Conservation (phyloP, 2,113 vertebrate species). For the Ailurus styani region DNA sequence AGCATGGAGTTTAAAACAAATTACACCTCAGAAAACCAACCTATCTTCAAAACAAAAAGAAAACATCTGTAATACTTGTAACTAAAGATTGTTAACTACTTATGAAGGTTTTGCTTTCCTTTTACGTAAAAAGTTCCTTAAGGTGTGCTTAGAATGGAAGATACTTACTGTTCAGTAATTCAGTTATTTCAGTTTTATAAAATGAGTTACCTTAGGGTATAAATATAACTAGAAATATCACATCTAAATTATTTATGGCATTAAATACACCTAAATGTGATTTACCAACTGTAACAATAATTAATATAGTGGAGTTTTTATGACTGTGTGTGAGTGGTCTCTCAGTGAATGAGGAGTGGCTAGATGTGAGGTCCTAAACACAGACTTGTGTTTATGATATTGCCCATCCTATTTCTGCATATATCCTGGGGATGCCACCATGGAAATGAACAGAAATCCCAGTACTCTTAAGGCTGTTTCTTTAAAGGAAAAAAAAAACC, state of each 20-base stretch:
- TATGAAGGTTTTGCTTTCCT: constrained; percentile 18
- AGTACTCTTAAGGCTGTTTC: neutral
- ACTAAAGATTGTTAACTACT: neutral
- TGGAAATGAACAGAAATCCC: neutral
- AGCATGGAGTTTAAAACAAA: neutral
- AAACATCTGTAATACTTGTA: neutral
- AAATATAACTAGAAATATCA: neutral
- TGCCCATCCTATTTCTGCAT: neutral
- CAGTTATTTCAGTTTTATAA: constrained; percentile 4
- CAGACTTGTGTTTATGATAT: fast-evolving
- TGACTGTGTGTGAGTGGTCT: neutral
- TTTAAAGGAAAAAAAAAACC: neutral
- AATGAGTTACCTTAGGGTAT: neutral
- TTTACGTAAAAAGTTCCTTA: constrained; percentile 11
- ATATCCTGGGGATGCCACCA: neutral
- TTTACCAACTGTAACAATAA: neutral
- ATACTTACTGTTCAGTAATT: neutral
- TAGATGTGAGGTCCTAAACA: no score
- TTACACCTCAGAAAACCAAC: neutral
- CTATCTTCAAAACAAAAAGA: neutral
- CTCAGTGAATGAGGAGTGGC: neutral
- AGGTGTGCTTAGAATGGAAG: neutral
- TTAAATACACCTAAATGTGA: neutral
- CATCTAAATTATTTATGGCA: neutral
- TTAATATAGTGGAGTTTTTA: neutral